These are phyloP conservation scores for Etheostoma perlongum DNA, from an alignment of 2,797 vertebrate genomes.

Conservation along the genomic window DNA sequence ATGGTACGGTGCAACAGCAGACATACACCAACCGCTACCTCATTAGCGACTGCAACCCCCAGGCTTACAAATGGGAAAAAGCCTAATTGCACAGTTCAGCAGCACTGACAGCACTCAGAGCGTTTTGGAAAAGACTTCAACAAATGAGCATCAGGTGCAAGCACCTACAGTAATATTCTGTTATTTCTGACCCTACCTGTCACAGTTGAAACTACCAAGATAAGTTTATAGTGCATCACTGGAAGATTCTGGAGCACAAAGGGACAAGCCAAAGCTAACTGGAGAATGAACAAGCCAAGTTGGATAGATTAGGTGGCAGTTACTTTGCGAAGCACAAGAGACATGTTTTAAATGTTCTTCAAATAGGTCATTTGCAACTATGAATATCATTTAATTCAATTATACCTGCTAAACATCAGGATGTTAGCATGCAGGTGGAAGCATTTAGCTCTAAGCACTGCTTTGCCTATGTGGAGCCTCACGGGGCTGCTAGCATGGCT, in stretches of 20 bases:
- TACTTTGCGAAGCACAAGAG: not conserved
- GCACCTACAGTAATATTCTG: slow-evolving; percentile 42
- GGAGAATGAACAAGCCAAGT: not conserved
- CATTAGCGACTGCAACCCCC: slow-evolving; percentile 73
- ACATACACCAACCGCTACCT: slow-evolving; percentile 58
- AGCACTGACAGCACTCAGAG: slow-evolving; percentile 71
- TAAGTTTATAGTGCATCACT: slow-evolving; percentile 10
- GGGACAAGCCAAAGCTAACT: not conserved
- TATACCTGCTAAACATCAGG: not conserved
- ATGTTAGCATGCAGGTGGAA: not conserved
- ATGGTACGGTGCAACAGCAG: slow-evolving; percentile 31
- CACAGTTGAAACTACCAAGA: slow-evolving; percentile 15
- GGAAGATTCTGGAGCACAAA: slow-evolving; percentile 21
- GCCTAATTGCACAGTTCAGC: slow-evolving; percentile 77
- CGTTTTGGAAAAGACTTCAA: slow-evolving; percentile 57
- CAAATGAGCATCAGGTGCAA: slow-evolving; percentile 74
- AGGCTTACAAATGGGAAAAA: slow-evolving; percentile 67
- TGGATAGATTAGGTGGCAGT: not conserved
- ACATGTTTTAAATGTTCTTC: not conserved
- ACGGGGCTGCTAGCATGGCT: not conserved
- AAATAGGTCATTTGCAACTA: not conserved
- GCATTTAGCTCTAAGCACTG: not conserved
- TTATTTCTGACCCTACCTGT: slow-evolving; percentile 43
- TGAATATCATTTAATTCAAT: not conserved
- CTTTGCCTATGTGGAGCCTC: not conserved